Evolutionary conservation across 1,140 invertebrate genomes (phyloP), one percentile per base, ranked within the genome.

Genomic region (Bombus cullumanus): DNA sequence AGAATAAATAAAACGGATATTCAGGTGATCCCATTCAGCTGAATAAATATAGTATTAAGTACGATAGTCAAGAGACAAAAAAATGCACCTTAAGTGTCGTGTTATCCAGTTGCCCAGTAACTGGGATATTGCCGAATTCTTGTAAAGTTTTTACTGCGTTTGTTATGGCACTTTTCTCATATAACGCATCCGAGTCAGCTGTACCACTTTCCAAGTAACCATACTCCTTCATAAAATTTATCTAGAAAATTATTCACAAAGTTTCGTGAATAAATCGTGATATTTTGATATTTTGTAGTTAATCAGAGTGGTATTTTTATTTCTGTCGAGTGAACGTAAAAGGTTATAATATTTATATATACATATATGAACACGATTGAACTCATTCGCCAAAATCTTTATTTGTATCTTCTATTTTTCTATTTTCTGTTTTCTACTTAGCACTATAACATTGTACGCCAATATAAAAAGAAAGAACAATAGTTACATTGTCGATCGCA

Each of bases 151-250:
- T 77, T 9, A 77, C 13, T n/a, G 75, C 75, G 3, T 64, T n/a
- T 64, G 59, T 77, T 64, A 77, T 77, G 15, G 75, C 57, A 18
- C 0, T 77, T 77, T 64, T 34, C 37, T 64, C n/a, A 3, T 77
- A 64, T 2, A 64, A 59, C 9, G 75, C 75, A n/a, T 64, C 75
- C 3, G 75, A 77, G 31, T 77, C 59, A 25, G 75, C 37, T 3
- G 37, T 41, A 15, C 75, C 75, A 22, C 25, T n/a, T 31, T 77
- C 57, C 59, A 77, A 15, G 28, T 77, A 77, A 0, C 75, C 75
- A 22, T 77, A 77, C 37, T 64, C 41, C n/a, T 77, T 64, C 75
- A 77, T 77, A 31, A 62, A 77, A 43, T 77, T 39, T 37, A 77
- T 64, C 75, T 77, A n/a, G 13, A 62, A 28, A n/a, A 39, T 76